phyloP scores from a whole-genome alignment of 2,113 vertebrate genomes.

The Gadus macrocephalus region DNA sequence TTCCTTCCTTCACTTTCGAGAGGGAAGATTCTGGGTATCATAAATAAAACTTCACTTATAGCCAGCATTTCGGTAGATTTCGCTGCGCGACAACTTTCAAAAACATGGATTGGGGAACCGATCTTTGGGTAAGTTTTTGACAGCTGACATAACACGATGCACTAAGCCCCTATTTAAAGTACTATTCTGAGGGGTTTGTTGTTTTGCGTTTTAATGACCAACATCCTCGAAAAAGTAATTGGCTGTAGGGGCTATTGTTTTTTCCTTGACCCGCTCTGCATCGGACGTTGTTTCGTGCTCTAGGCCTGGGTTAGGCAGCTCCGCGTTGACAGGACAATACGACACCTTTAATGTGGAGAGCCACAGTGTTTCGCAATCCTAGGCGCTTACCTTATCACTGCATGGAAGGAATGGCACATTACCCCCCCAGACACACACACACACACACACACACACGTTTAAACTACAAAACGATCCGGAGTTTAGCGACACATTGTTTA shows the following conservation, averaged over 20 bases:
- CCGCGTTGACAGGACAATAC: constrained; percentile 21
- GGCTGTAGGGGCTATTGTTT: constrained; percentile 19
- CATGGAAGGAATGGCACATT: too few relatives aligned
- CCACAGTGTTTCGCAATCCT: constrained; percentile 53
- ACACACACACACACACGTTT: too few relatives aligned
- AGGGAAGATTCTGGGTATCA: neutral
- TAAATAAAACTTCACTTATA: neutral
- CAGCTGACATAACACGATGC: constrained; percentile 36
- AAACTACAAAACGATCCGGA: too few relatives aligned
- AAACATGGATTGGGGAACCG: constrained; percentile 64
- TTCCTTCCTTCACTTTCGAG: constrained; percentile 50
- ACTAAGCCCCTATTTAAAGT: too few relatives aligned
- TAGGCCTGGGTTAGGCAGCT: constrained; percentile 1
- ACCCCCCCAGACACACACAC: neutral
- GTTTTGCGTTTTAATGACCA: constrained; percentile 3
- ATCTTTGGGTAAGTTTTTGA: constrained; percentile 67
- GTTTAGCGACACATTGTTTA: too few relatives aligned
- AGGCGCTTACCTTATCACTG: constrained; percentile 41
- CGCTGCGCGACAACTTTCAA: neutral
- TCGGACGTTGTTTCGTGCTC: constrained; percentile 1
- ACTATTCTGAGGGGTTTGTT: neutral
- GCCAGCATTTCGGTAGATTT: neutral
- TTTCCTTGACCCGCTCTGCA: neutral
- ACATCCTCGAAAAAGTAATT: neutral
- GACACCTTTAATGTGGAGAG: constrained; percentile 14